These are phyloP conservation scores for Acheta domesticus DNA, from an alignment of 2,888 invertebrate species.

Conservation along the genomic window DNA sequence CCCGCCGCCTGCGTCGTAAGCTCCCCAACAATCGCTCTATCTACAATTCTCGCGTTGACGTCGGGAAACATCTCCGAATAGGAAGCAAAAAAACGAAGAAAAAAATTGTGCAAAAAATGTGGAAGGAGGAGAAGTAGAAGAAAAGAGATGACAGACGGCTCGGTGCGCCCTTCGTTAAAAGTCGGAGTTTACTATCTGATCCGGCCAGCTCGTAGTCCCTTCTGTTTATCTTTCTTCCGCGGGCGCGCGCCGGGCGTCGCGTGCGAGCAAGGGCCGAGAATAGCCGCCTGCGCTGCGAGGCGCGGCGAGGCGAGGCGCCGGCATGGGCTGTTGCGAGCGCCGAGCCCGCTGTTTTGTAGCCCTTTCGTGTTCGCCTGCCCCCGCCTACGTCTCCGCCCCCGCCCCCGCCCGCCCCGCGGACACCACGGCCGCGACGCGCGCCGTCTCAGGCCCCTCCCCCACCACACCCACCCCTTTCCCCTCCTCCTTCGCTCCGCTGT, in stretches of 20 bases:
- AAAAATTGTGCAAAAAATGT: not conserved
- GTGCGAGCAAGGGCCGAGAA: not conserved
- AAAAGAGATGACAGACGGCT: not conserved
- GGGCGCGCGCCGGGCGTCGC: not conserved
- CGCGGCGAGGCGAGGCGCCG: not conserved
- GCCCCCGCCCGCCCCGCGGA: too few relatives aligned
- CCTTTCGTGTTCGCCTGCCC: not conserved
- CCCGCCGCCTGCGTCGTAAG: too few relatives aligned
- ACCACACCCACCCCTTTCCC: too few relatives aligned
- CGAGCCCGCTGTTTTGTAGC: not conserved
- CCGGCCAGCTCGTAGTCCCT: not conserved
- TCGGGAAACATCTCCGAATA: too few relatives aligned
- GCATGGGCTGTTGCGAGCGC: not conserved
- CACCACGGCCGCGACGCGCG: too few relatives aligned
- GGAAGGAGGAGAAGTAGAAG: not conserved
- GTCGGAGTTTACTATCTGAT: not conserved
- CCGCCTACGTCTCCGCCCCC: too few relatives aligned
- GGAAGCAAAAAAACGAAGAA: not conserved
- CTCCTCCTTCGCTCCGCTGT: too few relatives aligned
- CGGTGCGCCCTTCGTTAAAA: not conserved
- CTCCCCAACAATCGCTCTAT: too few relatives aligned
- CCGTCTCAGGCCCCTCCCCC: too few relatives aligned
- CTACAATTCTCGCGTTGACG: too few relatives aligned
- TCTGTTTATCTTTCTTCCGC: not conserved
- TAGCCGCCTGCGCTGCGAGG: not conserved